A percentile compares a stretch with the other conserved stretches of the same genome.
phyloP scores from a whole-genome alignment of 1,140 invertebrate genomes.

The Hylaeus volcanicus region DNA sequence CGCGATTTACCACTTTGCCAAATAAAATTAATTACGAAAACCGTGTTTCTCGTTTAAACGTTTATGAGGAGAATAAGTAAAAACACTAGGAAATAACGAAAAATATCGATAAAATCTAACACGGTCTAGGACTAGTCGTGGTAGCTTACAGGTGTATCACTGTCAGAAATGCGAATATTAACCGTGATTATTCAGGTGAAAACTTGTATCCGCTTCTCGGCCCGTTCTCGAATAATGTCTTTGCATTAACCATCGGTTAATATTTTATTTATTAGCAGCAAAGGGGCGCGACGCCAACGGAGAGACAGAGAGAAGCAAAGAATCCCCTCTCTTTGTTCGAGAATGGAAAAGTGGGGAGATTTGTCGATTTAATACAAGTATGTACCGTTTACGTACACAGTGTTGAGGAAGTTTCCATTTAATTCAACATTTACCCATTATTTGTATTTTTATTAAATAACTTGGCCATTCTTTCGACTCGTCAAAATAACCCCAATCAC shows the following conservation, averaged over 20 bases:
- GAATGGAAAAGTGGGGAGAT: slow-evolving; percentile 34
- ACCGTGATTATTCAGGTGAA: slow-evolving; percentile 5
- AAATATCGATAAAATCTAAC: not conserved
- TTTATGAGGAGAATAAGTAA: not conserved
- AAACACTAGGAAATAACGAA: slow-evolving; percentile 13
- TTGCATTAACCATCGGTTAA: slow-evolving; percentile 71
- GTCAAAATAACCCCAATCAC: too few relatives aligned
- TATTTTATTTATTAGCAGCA: slow-evolving; percentile 76
- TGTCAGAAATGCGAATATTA: not conserved
- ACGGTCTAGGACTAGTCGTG: not conserved
- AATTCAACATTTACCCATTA: not conserved
- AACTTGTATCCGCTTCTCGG: slow-evolving; percentile 55
- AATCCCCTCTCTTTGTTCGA: slow-evolving; percentile 7
- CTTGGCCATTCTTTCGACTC: too few relatives aligned
- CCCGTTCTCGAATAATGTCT: slow-evolving; percentile 72
- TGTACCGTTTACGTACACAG: not conserved
- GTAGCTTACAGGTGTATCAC: not conserved
- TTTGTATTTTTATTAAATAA: too few relatives aligned
- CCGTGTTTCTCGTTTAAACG: not conserved
- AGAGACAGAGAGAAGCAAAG: slow-evolving; percentile 54
- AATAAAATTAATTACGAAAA: not conserved
- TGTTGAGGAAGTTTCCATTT: slow-evolving; percentile 1
- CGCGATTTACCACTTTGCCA: not conserved
- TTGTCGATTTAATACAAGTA: slow-evolving; percentile 8
- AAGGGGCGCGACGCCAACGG: slow-evolving; percentile 8